Percentiles rank a stretch among this genome's conserved stretches.
Conservation (phyloP, 2,113 vertebrate genomes). For the Psittacula cyanocephala region DNA sequence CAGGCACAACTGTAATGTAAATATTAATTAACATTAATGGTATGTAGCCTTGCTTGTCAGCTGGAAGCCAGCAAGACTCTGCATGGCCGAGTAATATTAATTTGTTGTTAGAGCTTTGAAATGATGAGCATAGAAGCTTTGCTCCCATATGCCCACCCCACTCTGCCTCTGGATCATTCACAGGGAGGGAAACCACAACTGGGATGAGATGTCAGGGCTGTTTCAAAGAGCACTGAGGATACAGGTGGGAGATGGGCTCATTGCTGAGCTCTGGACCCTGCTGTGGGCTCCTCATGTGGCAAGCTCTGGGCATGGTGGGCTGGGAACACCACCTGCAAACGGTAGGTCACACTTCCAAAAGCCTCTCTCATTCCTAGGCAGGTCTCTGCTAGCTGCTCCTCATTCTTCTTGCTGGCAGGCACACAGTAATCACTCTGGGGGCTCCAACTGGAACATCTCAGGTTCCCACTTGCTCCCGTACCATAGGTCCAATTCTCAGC, state of each 20-base stretch:
- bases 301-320: background rate
- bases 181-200: background rate
- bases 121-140: background rate
- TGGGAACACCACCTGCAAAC: background rate
- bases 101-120: background rate
- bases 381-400: background rate
- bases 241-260: background rate
- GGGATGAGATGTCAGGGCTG: background rate
- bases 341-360: background rate
- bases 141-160: rapidly evolving
- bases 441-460: background rate
- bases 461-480: background rate
- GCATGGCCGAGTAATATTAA: background rate
- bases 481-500: background rate
- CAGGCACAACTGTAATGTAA: slow-evolving; percentile 54
- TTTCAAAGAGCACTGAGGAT: background rate
- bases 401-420: background rate
- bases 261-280: background rate
- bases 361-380: background rate
- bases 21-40: slow-evolving; percentile 69
- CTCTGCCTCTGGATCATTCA: background rate
- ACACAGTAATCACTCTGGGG: background rate
- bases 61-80: slow-evolving; percentile 33
- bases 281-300: background rate
- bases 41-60: slow-evolving; percentile 41